A percentile compares a stretch with the other conserved stretches of the same genome.
Conservation (phyloP, 2,113 vertebrate genomes). For the Nanger granti region DNA sequence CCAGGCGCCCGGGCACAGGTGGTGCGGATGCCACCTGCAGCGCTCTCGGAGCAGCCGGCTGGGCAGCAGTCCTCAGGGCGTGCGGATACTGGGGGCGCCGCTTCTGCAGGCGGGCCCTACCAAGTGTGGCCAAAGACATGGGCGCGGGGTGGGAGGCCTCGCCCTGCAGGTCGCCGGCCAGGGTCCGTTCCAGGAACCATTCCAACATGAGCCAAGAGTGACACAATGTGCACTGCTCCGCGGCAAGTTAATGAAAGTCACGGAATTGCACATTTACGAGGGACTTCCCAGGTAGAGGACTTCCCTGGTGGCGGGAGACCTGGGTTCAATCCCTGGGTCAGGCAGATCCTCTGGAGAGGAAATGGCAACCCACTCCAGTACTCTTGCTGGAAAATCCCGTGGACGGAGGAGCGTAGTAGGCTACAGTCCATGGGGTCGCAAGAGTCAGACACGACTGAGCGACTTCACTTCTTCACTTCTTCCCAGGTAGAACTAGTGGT, state of each 20-base stretch:
- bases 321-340: too few relatives aligned
- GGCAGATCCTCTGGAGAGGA: too few relatives aligned
- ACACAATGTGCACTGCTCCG: neutral
- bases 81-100: accelerated
- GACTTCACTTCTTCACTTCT: neutral
- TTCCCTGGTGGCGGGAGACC: too few relatives aligned
- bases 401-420: too few relatives aligned
- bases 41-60: accelerated
- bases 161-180: neutral
- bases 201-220: accelerated
- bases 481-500: neutral
- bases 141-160: too few relatives aligned
- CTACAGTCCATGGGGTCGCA: too few relatives aligned
- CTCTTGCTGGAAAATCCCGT: too few relatives aligned
- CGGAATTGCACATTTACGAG: too few relatives aligned
- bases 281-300: neutral
- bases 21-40: too few relatives aligned
- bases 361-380: too few relatives aligned
- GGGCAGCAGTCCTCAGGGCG: neutral
- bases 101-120: neutral
- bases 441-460: too few relatives aligned
- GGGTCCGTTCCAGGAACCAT: accelerated
- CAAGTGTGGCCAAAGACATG: accelerated
- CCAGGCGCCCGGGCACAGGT: accelerated
- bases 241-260: neutral